Percentiles rank a stretch among this genome's conserved stretches.
Conservation (phyloP, 2,113 vertebrate species). For the Tragelaphus imberbis region DNA sequence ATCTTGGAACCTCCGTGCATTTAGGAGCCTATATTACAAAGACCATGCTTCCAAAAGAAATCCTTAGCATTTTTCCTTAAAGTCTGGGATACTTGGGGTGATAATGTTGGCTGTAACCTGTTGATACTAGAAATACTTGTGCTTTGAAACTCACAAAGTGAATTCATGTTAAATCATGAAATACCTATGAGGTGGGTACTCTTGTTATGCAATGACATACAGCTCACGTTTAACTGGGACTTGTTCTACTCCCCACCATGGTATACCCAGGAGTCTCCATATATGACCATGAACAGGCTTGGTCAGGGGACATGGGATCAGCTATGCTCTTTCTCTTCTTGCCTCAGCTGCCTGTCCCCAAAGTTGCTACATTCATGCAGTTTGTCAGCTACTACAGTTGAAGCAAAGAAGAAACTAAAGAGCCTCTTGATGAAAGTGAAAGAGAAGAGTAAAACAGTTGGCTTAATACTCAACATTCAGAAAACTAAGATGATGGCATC, state of each 20-base stretch:
- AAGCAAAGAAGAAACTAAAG: background rate
- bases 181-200: background rate
- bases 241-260: background rate
- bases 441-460: background rate
- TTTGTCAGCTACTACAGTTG: background rate
- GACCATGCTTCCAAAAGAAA: background rate
- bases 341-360: background rate
- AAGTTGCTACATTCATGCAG: background rate
- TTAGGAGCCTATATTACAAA: background rate
- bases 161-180: background rate
- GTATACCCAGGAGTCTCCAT: background rate
- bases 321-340: background rate
- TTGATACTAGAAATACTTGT: background rate
- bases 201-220: background rate
- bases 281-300: background rate
- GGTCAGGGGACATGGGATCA: background rate
- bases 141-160: background rate
- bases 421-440: background rate
- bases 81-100: background rate
- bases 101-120: background rate
- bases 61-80: background rate
- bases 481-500: background rate
- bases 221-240: background rate
- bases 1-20: background rate
- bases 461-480: background rate